These are phyloP conservation scores for Rhagoletis zephyria DNA, from an alignment of 1,140 invertebrate genomes.

Conservation along the genomic window DNA sequence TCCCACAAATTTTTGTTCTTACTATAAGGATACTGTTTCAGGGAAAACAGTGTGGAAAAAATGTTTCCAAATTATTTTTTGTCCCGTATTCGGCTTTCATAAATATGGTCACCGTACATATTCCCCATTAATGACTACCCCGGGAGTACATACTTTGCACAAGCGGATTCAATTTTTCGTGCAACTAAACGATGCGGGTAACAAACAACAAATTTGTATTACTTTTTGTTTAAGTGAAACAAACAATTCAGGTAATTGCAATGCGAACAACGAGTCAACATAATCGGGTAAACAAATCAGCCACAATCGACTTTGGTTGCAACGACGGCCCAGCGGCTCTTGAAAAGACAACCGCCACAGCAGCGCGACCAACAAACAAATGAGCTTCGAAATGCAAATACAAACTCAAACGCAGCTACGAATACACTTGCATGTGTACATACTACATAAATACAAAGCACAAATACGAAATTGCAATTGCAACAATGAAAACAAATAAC, in stretches of 20 bases:
- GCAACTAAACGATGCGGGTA: not conserved
- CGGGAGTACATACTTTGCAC: no score
- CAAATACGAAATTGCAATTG: constrained; percentile 16
- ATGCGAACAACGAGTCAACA: not conserved
- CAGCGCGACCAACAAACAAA: not conserved
- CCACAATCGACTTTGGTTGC: not conserved
- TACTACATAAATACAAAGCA: not conserved
- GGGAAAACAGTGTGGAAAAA: no score
- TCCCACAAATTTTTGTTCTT: no score
- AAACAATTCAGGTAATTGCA: not conserved
- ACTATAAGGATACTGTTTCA: no score
- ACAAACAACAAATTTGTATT: constrained; percentile 12
- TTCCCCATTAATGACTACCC: no score
- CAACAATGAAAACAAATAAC: constrained; percentile 8
- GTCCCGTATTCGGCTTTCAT: no score
- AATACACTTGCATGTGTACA: no score
- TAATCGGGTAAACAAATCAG: constrained; percentile 19
- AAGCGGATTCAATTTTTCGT: no score
- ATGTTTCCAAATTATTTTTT: no score
- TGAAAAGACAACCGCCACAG: not conserved
- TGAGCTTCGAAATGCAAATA: not conserved
- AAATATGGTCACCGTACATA: no score
- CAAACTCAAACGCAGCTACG: not conserved
- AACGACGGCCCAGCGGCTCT: no score
- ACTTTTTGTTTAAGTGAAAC: not conserved